Base-by-base conservation (phyloP, 2,797 vertebrate species). In the Amniataba percoides region DNA sequence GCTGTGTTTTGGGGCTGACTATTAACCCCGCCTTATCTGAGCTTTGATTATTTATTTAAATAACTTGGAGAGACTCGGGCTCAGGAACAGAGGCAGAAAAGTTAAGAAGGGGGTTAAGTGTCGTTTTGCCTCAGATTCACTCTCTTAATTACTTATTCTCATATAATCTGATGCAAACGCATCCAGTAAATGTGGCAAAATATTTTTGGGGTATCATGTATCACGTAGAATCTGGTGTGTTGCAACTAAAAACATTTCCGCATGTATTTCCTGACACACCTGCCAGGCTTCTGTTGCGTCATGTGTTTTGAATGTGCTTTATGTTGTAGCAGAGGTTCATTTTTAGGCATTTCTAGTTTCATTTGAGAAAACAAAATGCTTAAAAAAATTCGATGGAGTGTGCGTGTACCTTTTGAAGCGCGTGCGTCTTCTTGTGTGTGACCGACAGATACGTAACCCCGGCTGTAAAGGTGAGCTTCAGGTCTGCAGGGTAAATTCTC, bases 1-100 rank as follows among this genome's bases (percentile, higher is more conserved):
- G 86, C 82, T 87, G 74, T 86, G 83, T 86, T 91, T 85, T 70
- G 87, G 92, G 90, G 88, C 62, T 76, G 74, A 69, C 64, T 89
- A 86, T 94, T 92, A 93, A 82, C 85, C 83, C 66, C 52, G 63
- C 36, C 69, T 78, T 71, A 62, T 85, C 76, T 75, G 27, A 55
- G 63, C 42, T 65, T 82, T 68, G 63, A 65, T 81, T 63, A 68
- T 80, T 82, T 53, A 83, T 62, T 81, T 80, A 46, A 73, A 90
- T 89, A 89, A 92, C 84, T 88, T 83, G 79, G 67, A 79, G 65
- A 70, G 56, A 75, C 58, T 60, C 45, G 16, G 62, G 59, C 69
- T 78, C 52, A 43, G 62, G 59, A 67, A 76, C 52, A 43, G 49
- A 63, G 79, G 52, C 55, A 60, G 65, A 83, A 88, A 89, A 88